phyloP scores from a whole-genome alignment of 2,113 vertebrate species.

The Phycodurus eques region DNA sequence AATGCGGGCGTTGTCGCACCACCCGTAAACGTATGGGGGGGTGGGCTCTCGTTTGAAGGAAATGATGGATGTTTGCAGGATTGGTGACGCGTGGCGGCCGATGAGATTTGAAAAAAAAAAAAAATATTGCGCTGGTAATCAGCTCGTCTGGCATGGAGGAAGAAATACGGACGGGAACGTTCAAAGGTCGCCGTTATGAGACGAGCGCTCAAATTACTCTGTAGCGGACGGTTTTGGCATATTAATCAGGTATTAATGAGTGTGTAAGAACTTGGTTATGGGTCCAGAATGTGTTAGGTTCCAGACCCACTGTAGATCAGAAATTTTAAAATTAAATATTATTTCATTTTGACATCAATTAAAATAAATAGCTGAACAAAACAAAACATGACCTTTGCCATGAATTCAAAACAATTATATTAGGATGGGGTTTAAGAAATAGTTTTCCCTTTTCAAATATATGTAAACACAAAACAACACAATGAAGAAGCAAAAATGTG shows the following conservation, averaged over 20 bases:
- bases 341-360: too few relatives aligned
- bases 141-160: background rate
- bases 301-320: background rate
- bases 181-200: background rate
- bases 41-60: background rate
- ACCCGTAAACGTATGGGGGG: background rate
- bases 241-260: background rate
- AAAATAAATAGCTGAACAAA: too few relatives aligned
- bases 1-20: background rate
- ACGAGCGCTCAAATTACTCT: background rate
- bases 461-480: too few relatives aligned
- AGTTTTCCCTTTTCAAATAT: too few relatives aligned
- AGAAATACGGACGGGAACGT: background rate
- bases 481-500: too few relatives aligned
- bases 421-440: too few relatives aligned
- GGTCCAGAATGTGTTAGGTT: background rate
- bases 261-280: background rate
- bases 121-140: background rate
- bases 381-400: too few relatives aligned
- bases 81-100: background rate
- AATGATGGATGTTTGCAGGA: background rate
- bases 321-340: too few relatives aligned
- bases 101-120: background rate
- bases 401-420: too few relatives aligned
- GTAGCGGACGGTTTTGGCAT: background rate